Evolutionary conservation across 2,797 vertebrate species (phyloP).

Genomic region (Myoxocephalus aenaeus): DNA sequence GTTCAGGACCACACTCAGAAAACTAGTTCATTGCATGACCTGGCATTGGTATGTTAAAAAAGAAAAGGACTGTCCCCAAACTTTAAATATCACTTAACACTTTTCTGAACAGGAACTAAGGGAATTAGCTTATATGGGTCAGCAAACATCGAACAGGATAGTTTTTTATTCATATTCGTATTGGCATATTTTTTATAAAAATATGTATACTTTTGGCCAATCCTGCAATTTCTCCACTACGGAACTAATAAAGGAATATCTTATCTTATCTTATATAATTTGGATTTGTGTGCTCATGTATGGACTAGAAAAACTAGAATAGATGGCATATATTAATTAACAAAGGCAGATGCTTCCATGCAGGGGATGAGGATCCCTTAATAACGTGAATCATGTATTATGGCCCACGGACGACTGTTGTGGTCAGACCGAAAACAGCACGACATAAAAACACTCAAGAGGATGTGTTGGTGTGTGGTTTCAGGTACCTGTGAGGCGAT

Average conservation of each 20-base stretch:
- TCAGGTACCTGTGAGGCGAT: neutral
- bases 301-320: neutral
- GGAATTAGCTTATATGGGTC: neutral
- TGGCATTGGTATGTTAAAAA: neutral
- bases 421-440: neutral
- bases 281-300: neutral
- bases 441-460: conserved; percentile 1
- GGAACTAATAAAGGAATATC: no score
- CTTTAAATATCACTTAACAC: neutral
- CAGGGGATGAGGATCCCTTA: neutral
- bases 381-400: neutral
- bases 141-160: neutral
- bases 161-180: neutral
- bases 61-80: neutral
- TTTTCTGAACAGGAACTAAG: neutral
- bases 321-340: neutral
- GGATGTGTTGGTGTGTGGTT: neutral
- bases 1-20: neutral
- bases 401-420: neutral
- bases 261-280: neutral
- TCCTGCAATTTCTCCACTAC: no score
- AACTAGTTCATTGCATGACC: neutral
- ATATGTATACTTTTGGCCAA: neutral
- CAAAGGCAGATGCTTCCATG: neutral
- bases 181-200: neutral